Base-by-base conservation (phyloP, 2,888 invertebrate genomes). In the Maniola hyperantus region DNA sequence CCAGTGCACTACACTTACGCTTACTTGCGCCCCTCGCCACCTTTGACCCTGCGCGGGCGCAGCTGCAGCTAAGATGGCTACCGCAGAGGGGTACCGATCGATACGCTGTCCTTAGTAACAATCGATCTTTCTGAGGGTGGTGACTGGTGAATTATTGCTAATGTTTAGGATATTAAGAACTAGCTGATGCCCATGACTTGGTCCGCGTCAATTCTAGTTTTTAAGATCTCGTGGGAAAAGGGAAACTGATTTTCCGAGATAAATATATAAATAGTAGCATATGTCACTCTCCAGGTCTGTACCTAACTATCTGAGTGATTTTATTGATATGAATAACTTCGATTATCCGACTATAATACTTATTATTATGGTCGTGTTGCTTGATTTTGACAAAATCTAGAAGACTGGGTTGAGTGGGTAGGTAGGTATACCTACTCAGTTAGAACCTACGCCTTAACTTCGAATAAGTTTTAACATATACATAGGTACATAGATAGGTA, bases 41-140 rank as follows among this genome's bases (percentile, higher is more conserved):
- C 90, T 90, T 87, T 88, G 89, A 88, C 90, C 88, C 87, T 76
- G 88, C 90, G 89, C 84, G 66, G 70, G 85, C 81, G 90, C 90
- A 91, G 91, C 91, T 91, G 91, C 88, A 77, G 74, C 76, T 79
- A 88, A 87, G 88, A 87, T 87, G 83, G 84, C 82, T 76, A 76
- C 76, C 78, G 78, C 78, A 79, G 84, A 87, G 88, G 88, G 76
- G 84, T 80, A 83, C 80, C 84, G 88, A 89, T 89, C 89, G 88
- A 89, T 89, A 87, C 51, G 54, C 42, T 53, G 44, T 63, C 63
- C 63, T 63, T 44, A 63, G 63, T 18, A 63, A 63, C 63, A 63
- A 63, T 63, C 46, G 63, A 63, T 62, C 42, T 62, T 62, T 46
- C 63, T 63, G 44, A 63, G 63, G 54, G 55, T 63, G 54, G 53